Conservation (phyloP, 1,140 invertebrate species). For the Eueides isabella region DNA sequence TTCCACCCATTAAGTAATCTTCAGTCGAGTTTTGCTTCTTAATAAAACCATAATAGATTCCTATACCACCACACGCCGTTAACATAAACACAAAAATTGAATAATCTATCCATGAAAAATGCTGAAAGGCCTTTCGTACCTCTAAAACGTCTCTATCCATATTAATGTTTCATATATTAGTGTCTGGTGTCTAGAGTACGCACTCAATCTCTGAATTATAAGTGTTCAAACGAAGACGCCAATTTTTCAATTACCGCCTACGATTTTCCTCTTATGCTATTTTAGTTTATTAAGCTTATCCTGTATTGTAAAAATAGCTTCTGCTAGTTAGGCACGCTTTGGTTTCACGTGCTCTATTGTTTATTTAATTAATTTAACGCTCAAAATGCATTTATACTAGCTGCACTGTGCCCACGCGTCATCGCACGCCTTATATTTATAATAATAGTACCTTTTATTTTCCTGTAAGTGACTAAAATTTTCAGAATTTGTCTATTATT, state of each 20-base stretch:
- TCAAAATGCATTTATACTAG: too few relatives aligned
- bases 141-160: conserved; percentile 80
- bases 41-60: conserved; percentile 90
- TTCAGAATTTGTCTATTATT: too few relatives aligned
- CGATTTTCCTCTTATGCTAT: conserved; percentile 62
- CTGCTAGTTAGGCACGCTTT: not conserved
- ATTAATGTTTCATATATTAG: conserved; percentile 33
- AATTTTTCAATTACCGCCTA: conserved; percentile 68
- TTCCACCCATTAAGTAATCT: conserved; percentile 92
- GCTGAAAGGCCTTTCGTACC: conserved; percentile 84
- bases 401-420: too few relatives aligned
- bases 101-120: conserved; percentile 87
- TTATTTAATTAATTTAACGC: not conserved
- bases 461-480: too few relatives aligned
- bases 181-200: not conserved
- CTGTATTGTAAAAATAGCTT: conserved; percentile 52
- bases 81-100: conserved; percentile 88
- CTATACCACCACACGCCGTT: conserved; percentile 87
- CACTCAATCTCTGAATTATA: conserved; percentile 19
- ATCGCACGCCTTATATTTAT: too few relatives aligned
- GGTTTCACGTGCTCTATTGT: not conserved
- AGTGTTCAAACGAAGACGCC: conserved; percentile 32
- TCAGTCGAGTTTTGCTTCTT: conserved; percentile 86
- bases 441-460: too few relatives aligned
- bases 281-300: conserved; percentile 62